A percentile compares a stretch with the other conserved stretches of the same genome.
phyloP scores from a whole-genome alignment of 2,113 vertebrate genomes.

The Colius striatus region DNA sequence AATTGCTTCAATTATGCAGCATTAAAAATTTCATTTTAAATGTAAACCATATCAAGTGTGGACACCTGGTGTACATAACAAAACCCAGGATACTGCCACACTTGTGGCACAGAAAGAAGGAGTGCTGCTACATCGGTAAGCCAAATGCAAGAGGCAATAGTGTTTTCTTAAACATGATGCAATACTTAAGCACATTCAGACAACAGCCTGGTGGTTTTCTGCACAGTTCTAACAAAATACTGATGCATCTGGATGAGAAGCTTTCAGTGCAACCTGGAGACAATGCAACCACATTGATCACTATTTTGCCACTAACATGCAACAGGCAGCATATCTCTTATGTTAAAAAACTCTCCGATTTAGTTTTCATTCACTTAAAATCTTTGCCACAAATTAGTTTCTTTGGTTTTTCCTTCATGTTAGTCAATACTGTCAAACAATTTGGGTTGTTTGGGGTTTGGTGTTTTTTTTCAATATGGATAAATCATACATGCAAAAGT shows the following conservation, averaged over 20 bases:
- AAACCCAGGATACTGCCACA: not conserved
- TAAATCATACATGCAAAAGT: not conserved
- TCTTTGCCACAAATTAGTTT: not conserved
- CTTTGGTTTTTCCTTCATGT: not conserved
- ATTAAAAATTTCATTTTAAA: not conserved
- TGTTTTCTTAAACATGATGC: not conserved
- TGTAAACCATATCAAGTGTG: not conserved
- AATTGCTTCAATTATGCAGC: not conserved
- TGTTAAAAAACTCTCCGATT: not conserved
- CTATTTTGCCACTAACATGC: not conserved
- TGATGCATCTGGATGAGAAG: not conserved
- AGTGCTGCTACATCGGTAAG: fast-evolving
- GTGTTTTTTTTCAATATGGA: not conserved
- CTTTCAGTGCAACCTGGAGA: not conserved
- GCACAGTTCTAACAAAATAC: not conserved
- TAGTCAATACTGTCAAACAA: not conserved
- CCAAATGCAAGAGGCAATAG: not conserved
- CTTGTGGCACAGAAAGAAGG: not conserved
- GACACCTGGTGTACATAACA: not conserved
- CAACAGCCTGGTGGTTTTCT: not conserved
- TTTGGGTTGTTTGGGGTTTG: not conserved
- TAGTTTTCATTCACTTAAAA: not conserved
- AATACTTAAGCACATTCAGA: not conserved
- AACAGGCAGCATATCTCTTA: not conserved
- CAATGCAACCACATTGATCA: not conserved